Evolutionary conservation across 2,888 invertebrate genomes (phyloP), one percentile per base, ranked within the genome.

Genomic region (Tridacna gigas): DNA sequence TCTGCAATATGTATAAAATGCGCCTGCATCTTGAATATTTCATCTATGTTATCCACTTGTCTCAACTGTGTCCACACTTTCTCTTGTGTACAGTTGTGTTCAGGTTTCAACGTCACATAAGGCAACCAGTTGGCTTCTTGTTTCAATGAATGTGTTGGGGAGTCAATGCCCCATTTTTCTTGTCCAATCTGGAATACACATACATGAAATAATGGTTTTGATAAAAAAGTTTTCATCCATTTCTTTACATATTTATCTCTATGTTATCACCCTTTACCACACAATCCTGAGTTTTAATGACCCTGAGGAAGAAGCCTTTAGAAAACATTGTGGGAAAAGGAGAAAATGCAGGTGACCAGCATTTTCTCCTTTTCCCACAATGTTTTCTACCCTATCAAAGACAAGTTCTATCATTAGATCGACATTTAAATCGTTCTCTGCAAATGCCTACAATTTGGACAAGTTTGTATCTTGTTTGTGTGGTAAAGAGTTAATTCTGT

Each of bases 41-140:
- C 93, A 86, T 95, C 95, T 9, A 92, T 82, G 48, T 93, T 93
- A 75, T 92, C 91, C 4, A 80, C 77, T 65, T 91, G 91, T n/a
- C 92, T 84, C 37, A 95, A 88, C 71, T 93, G 88, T 5, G 93
- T 92, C 92, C 94, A 91, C 75, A 90, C 87, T 77, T 92, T 93
- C 88, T 94, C 93, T 77, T 92, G 93, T 15, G 86, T 82, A 2
- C 92, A 90, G 79, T 94, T 92, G 37, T 80, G 86, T 79, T 93
- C 91, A 9, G 94, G 91, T 65, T 89, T 89, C 28, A 95, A 85
- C 45, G 80, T 89, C 1, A 94, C 86, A 85, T 90, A 95, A 0
- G 90, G 87, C 66, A 91, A 71, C 95, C 95, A 95, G 90, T 93
- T 94, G 18, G 94, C 91, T 25, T 93, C 93, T 79, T 94, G 92